Percentiles rank a stretch among this genome's conserved stretches.
phyloP scores from a whole-genome alignment of 2,888 invertebrate genomes.

The Pristionchus japonicus region DNA sequence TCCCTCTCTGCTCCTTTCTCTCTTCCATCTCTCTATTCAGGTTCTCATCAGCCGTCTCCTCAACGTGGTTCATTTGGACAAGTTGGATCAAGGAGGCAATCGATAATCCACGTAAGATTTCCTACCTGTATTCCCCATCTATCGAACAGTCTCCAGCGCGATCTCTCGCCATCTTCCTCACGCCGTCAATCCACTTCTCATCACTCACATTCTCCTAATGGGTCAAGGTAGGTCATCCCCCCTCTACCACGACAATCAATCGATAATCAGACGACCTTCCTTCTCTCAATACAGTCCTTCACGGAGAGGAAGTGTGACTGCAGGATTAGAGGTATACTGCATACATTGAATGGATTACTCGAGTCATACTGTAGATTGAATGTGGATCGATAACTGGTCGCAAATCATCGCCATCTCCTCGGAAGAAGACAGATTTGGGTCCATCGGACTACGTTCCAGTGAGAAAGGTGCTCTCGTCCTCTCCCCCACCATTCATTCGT shows the following conservation, averaged over 20 bases:
- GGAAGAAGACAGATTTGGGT: not conserved
- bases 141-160: not conserved
- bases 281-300: constrained; percentile 1
- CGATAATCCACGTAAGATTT: constrained; percentile 3
- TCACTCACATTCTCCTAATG: constrained; percentile 7
- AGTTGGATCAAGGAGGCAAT: not conserved
- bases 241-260: not conserved
- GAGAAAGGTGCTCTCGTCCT: not conserved
- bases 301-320: not conserved
- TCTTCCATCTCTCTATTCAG: not conserved
- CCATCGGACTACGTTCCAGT: constrained; percentile 37
- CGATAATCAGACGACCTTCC: not conserved
- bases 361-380: constrained; percentile 27
- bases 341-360: not conserved
- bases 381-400: constrained; percentile 15
- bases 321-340: constrained; percentile 11
- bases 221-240: not conserved
- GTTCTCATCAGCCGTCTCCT: not conserved
- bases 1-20: not conserved
- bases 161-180: constrained; percentile 22
- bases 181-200: not conserved
- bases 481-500: no score
- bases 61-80: constrained; percentile 24
- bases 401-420: not conserved
- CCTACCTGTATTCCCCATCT: not conserved